Conservation (phyloP, 2,113 vertebrate species). For the Trematocara zebra region DNA sequence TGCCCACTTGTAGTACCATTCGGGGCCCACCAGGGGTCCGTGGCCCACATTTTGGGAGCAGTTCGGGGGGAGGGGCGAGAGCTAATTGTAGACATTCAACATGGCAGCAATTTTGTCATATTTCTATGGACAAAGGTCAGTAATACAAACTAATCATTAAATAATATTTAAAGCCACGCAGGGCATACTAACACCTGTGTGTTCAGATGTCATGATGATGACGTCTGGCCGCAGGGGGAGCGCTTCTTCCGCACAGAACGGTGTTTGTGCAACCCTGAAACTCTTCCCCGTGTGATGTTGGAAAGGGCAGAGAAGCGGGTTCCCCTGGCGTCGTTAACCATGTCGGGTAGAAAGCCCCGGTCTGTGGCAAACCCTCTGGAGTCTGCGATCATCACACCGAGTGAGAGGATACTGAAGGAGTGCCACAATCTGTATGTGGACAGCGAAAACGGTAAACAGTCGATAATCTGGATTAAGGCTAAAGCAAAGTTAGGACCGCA, state of each 20-base stretch:
- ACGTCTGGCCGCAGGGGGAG: neutral
- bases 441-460: constrained; percentile 72
- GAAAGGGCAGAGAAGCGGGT: neutral
- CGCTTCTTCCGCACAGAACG: neutral
- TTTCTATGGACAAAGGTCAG: neutral
- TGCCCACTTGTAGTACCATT: neutral
- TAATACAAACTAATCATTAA: neutral
- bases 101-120: neutral
- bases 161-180: neutral
- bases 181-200: neutral
- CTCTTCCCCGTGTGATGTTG: constrained; percentile 21
- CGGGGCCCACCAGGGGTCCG: neutral
- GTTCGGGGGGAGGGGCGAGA: neutral
- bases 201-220: neutral
- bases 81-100: neutral
- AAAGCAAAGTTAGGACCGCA: neutral
- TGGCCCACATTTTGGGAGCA: neutral
- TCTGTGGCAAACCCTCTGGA: constrained; percentile 74
- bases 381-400: constrained; percentile 69
- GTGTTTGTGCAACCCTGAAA: constrained; percentile 54
- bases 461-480: neutral
- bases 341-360: constrained; percentile 73
- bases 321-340: constrained; percentile 2
- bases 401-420: constrained; percentile 73
- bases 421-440: constrained; percentile 75